phyloP scores from a whole-genome alignment of 2,797 vertebrate species.

The Tapera naevia region DNA sequence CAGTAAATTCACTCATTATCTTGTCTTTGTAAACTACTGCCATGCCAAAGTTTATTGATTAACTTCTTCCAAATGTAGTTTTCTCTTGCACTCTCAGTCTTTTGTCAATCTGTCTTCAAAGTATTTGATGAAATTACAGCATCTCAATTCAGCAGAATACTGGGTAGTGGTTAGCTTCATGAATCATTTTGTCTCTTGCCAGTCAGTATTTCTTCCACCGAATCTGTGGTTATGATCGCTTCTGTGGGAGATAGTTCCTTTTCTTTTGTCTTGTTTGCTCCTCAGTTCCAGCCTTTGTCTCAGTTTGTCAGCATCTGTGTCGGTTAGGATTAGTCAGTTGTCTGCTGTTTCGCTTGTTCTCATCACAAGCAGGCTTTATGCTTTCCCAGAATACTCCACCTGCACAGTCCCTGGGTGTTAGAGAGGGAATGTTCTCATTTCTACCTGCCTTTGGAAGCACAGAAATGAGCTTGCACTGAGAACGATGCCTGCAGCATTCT shows the following conservation, averaged over 20 bases:
- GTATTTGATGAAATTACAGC: background rate
- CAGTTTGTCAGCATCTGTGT: background rate
- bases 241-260: background rate
- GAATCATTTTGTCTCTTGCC: background rate
- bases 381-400: slow-evolving; percentile 31
- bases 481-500: slow-evolving; percentile 48
- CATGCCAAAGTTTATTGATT: background rate
- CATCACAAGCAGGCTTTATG: background rate
- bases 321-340: slow-evolving; percentile 16
- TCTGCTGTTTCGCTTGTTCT: background rate
- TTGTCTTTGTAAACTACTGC: background rate
- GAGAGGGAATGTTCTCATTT: background rate
- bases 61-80: background rate
- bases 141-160: background rate
- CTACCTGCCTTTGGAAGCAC: slow-evolving; percentile 7
- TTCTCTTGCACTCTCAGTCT: background rate
- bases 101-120: background rate
- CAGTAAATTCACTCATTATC: background rate
- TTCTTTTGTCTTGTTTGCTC: slow-evolving; percentile 40
- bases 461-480: background rate
- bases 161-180: background rate
- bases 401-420: background rate
- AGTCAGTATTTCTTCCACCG: background rate
- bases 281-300: slow-evolving; percentile 38
- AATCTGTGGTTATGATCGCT: background rate